Percentiles rank a stretch among this genome's conserved stretches.
Evolutionary conservation across 1,140 invertebrate genomes (phyloP).

Genomic region (Pseudomyrmex dendroicus): DNA sequence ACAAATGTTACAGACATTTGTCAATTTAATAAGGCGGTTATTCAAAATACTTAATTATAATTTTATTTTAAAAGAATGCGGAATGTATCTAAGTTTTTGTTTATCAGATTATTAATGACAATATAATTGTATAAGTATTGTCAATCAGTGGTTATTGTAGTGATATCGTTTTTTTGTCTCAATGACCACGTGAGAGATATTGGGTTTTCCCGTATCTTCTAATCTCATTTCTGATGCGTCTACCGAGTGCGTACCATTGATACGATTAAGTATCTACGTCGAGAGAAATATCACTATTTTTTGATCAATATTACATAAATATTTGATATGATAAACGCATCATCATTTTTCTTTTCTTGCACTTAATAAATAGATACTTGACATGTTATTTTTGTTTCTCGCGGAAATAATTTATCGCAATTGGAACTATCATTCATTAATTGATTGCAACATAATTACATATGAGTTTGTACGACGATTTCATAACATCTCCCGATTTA

Average conservation of each 20-base stretch:
- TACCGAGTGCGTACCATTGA: neutral
- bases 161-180: neutral
- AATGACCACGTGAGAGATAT: neutral
- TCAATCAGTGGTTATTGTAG: neutral
- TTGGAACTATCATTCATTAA: slow-evolving; percentile 7
- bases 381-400: slow-evolving; percentile 1
- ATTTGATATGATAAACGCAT: neutral
- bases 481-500: neutral
- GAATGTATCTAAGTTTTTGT: neutral
- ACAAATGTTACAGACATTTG: no score
- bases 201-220: slow-evolving; percentile 34
- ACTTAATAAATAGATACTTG: neutral
- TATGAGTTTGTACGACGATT: neutral
- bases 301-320: slow-evolving; percentile 6
- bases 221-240: slow-evolving; percentile 18
- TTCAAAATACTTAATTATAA: no score
- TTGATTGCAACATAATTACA: neutral
- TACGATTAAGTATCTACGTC: neutral
- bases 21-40: no score
- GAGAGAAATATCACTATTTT: neutral
- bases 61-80: neutral
- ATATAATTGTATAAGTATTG: neutral
- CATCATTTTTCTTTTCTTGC: no score
- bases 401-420: neutral
- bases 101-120: neutral